phyloP scores from a whole-genome alignment of 1,140 invertebrate genomes.

The Sitophilus oryzae region DNA sequence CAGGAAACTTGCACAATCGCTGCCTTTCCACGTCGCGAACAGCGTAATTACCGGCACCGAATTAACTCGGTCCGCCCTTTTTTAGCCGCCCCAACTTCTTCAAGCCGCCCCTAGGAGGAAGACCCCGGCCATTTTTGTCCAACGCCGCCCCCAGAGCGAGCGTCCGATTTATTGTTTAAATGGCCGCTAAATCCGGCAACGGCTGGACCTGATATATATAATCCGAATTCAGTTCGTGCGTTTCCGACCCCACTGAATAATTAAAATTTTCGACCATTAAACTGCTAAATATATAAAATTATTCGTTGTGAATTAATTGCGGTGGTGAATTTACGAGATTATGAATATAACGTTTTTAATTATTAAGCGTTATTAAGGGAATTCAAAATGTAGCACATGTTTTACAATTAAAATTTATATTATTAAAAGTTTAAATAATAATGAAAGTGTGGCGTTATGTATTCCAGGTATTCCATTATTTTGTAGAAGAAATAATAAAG shows the following conservation, averaged over 20 bases:
- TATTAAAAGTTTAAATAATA: too few species aligned
- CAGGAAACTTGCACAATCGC: constrained; percentile 30
- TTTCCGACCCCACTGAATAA: not conserved
- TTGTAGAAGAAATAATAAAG: too few species aligned
- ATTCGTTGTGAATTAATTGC: not conserved
- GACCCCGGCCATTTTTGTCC: constrained; percentile 9
- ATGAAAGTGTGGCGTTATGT: too few species aligned
- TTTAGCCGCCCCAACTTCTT: constrained; percentile 13
- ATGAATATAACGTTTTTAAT: too few species aligned
- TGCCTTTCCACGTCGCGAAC: constrained; percentile 28
- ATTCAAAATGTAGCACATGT: too few species aligned
- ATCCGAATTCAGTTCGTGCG: constrained; percentile 1
- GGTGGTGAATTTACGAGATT: too few species aligned
- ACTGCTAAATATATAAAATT: not conserved
- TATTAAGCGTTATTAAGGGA: too few species aligned
- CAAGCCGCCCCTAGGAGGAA: constrained; percentile 1
- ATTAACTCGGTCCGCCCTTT: constrained; percentile 29
- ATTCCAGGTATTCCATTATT: too few species aligned
- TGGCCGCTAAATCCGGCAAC: constrained; percentile 1
- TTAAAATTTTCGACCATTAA: not conserved
- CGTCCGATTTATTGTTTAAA: constrained; percentile 5
- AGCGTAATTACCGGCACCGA: constrained; percentile 34
- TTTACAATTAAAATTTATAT: too few species aligned
- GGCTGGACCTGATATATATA: not conserved
- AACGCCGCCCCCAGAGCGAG: constrained; percentile 4